Conservation (phyloP, 1,140 invertebrate genomes). For the Philotrypesis tridentata region DNA sequence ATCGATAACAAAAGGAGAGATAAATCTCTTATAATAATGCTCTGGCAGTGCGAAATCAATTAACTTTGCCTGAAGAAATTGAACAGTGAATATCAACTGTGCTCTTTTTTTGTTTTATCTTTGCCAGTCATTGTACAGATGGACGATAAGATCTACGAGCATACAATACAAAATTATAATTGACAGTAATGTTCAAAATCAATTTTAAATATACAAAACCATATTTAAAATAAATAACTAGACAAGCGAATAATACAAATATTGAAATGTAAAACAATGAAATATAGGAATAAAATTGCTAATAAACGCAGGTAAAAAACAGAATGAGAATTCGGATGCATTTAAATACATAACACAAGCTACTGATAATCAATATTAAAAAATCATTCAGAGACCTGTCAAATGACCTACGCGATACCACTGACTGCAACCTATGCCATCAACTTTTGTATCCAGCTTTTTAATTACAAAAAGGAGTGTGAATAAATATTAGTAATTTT, state of each 20-base stretch:
- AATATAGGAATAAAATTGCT: not conserved
- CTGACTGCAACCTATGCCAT: conserved; percentile 71
- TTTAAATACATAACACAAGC: conserved; percentile 1
- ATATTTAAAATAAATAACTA: not conserved
- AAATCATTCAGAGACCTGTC: conserved; percentile 44
- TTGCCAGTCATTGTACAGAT: no score
- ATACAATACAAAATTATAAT: no score
- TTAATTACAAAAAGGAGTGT: conserved; percentile 43
- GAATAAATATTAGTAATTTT: not conserved
- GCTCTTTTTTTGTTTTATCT: no score
- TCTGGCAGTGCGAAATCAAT: no score
- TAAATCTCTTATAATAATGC: no score
- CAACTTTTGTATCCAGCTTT: conserved; percentile 74
- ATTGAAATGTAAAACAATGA: no score
- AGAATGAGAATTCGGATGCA: not conserved
- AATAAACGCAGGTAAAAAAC: not conserved
- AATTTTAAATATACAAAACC: not conserved
- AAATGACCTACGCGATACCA: conserved; percentile 72
- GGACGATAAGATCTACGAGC: no score
- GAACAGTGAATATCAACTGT: no score
- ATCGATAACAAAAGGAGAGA: no score
- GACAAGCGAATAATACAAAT: not conserved
- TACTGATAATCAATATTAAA: conserved; percentile 8
- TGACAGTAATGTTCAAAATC: no score
- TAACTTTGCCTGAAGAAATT: no score